A percentile compares a stretch with the other conserved stretches of the same genome.
Conservation (phyloP, 2,888 invertebrate species). For the Aelia acuminata region DNA sequence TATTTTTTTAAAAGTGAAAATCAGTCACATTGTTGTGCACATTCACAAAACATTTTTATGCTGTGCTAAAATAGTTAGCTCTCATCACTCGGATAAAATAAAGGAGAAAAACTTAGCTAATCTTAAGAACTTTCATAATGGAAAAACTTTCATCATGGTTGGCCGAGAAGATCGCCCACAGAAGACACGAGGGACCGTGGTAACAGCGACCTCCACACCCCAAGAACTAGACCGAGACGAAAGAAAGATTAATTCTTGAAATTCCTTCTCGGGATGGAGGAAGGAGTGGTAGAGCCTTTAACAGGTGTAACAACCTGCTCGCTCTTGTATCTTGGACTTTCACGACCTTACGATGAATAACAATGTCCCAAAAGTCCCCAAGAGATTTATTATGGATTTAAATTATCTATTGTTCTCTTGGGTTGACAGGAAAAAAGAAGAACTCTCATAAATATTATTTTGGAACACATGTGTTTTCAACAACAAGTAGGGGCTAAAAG, state of each 20-base stretch:
- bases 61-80: too few relatives aligned
- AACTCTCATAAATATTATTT: background rate
- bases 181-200: background rate
- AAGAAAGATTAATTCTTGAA: constrained; percentile 35
- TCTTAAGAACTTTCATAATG: too few relatives aligned
- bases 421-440: background rate
- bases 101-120: too few relatives aligned
- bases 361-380: background rate
- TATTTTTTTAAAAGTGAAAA: too few relatives aligned
- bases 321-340: background rate
- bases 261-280: background rate
- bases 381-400: constrained; percentile 7
- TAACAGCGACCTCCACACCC: background rate
- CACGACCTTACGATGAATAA: constrained; percentile 20
- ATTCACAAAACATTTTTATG: too few relatives aligned
- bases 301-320: constrained; percentile 26
- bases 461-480: background rate
- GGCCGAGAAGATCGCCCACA: background rate
- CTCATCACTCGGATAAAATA: too few relatives aligned
- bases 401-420: constrained; percentile 10
- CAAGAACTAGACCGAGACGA: constrained; percentile 36
- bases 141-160: background rate
- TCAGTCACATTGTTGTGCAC: too few relatives aligned
- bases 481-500: background rate
- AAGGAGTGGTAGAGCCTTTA: constrained; percentile 24